Evolutionary conservation across 2,888 invertebrate species (phyloP), one percentile per base, ranked within the genome.

Genomic region (Crossocerus cetratus): DNA sequence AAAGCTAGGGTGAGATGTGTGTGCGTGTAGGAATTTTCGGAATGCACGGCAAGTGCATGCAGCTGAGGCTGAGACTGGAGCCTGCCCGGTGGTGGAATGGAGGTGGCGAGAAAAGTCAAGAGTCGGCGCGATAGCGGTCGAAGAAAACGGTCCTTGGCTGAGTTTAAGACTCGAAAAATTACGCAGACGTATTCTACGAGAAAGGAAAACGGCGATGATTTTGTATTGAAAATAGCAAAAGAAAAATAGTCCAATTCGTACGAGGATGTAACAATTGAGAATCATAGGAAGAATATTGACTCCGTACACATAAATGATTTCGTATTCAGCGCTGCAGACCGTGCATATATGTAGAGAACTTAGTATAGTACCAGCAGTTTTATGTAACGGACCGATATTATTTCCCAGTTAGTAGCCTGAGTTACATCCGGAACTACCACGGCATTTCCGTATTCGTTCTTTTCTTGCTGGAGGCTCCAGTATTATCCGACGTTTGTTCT

Each of bases 301-400:
- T 68, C 65, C 70, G 60, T 21, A 61, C 73, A 74, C 69, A 62
- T 67, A 55, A 74, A 67, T 67, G 72, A 78, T 81, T 74, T 74
- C 72, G 76, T 72, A 61, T 78, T 76, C 72, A 74, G 56, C 62
- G 70, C 64, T 44, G 58, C 67, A 57, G 60, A 57, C 43, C 22
- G 45, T 55, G 43, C 55, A 72, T 32, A n/a, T n/a, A n/a, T n/a
- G n/a, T 8, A 11, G 72, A 59, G 45, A 63, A 53, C 44, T 62
- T 22, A 60, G 22, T 56, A 42, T 54, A 32, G 32, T 61, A 54
- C 45, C 55, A 21, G 63, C 21, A 45, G 58, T 76, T 63, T 56
- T 58, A 72, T 66, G 59, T 69, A 72, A 76, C 78, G 58, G 67
- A 13, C 65, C 64, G 61, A 82, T 79, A 72, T 82, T 81, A 77